Evolutionary conservation across 2,113 vertebrate species (phyloP), one percentile per base, ranked within the genome.

Genomic region (Neodontobutis hainanensis): DNA sequence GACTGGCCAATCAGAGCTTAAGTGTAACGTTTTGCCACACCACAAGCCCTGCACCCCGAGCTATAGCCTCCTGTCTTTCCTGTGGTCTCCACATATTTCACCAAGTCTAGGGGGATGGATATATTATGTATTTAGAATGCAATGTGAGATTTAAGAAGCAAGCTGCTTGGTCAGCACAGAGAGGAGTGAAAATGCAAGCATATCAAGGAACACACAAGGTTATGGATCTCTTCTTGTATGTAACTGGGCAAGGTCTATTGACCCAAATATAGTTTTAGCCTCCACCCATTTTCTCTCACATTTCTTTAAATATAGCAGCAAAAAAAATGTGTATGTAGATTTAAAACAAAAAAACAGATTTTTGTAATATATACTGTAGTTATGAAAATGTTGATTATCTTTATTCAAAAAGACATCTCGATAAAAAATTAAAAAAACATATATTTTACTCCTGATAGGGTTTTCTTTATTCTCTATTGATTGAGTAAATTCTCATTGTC

Each of bases 141-240:
- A 80, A 80, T 69, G 77, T 74, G 80, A 81, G 79, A 85, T 84
- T 85, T 87, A 86, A 85, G 65, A 78, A 80, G 72, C 74, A 67
- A 57, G 65, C 68, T 91, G 90, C 92, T 90, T 83, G 84, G 88
- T 92, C 92, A 92, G 91, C 90, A 91, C 61, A 14, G 32, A 76
- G 66, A 49, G 68, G 61, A 77, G 80, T 78, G 81, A 79, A 91
- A 87, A 90, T 77, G 86, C 84, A 82, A 80, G 80, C 83, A 71
- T 84, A 88, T 86, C 71, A 80, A 84, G 80, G 75, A 86, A 87
- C 77, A 79, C 69, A 67, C 80, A 70, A 76, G 79, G 86, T 87
- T 92, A 91, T 87, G 74, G 77, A 91, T 88, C 81, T 86, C 78
- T 53, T 68, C 81, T 87, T 82, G 84, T 83, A 85, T 86, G 81